Percentiles rank a stretch among this genome's conserved stretches.
These are phyloP conservation scores for Eupithecia inturbata DNA, from an alignment of 2,888 invertebrate species.

Conservation along the genomic window DNA sequence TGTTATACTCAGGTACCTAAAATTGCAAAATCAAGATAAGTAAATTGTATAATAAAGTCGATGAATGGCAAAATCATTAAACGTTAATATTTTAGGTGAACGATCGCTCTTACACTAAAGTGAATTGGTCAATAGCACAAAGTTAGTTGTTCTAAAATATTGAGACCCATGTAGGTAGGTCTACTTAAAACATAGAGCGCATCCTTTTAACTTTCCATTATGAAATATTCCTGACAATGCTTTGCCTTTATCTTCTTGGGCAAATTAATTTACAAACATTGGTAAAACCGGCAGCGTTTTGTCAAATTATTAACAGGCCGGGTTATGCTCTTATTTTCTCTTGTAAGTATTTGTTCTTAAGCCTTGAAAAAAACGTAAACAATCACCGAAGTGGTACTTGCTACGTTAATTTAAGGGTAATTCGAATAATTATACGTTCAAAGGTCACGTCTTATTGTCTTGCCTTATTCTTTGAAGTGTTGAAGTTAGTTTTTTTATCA, in stretches of 20 bases:
- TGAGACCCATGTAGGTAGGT: neutral
- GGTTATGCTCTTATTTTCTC: neutral
- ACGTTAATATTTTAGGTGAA: neutral
- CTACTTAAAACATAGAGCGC: neutral
- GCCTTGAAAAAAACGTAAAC: neutral
- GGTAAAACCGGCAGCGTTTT: neutral
- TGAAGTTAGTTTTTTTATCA: neutral
- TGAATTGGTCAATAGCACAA: neutral
- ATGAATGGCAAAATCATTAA: neutral
- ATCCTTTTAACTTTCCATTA: neutral
- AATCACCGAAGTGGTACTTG: neutral
- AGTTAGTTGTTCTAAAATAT: neutral
- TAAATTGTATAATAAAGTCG: neutral
- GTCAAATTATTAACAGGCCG: neutral
- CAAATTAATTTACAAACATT: neutral
- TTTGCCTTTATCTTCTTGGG: neutral
- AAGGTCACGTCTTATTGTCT: neutral
- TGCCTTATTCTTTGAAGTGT: slow-evolving; percentile 1
- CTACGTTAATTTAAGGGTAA: slow-evolving; percentile 1
- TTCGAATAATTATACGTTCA: neutral
- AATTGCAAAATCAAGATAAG: neutral
- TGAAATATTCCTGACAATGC: too few relatives aligned
- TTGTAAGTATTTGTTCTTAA: neutral
- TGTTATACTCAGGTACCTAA: neutral
- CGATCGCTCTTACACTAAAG: neutral